Conservation (phyloP, 2,888 invertebrate genomes). For the Caenorhabditis becei region DNA sequence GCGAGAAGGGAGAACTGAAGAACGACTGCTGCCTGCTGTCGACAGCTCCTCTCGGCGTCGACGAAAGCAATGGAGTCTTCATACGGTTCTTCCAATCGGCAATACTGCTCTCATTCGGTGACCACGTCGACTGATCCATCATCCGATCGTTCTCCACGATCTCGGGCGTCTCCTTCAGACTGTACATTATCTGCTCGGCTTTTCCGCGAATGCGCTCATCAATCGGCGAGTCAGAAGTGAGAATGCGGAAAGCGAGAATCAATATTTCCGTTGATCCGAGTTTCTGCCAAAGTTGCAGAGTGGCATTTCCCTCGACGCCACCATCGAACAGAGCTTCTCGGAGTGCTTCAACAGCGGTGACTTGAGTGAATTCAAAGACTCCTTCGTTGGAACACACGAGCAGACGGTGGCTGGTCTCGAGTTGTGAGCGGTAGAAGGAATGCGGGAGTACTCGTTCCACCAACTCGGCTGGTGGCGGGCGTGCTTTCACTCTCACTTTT, state of each 20-base stretch:
- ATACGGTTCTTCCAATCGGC: slow-evolving; percentile 69
- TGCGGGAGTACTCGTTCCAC: slow-evolving; percentile 61
- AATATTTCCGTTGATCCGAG: slow-evolving; percentile 83
- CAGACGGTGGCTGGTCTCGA: slow-evolving; percentile 41
- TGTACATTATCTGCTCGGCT: slow-evolving; percentile 65
- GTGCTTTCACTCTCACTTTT: slow-evolving; percentile 17
- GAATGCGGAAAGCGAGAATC: slow-evolving; percentile 58
- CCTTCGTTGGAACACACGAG: slow-evolving; percentile 83
- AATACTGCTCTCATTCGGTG: slow-evolving; percentile 69
- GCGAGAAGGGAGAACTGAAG: slow-evolving; percentile 57
- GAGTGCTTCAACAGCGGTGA: slow-evolving; percentile 92
- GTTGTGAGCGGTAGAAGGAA: slow-evolving; percentile 49
- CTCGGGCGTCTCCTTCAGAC: slow-evolving; percentile 60
- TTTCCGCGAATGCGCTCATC: slow-evolving; percentile 63
- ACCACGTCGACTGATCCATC: slow-evolving; percentile 58
- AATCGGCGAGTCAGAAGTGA: slow-evolving; percentile 55
- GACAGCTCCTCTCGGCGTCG: slow-evolving; percentile 64
- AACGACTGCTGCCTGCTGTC: slow-evolving; percentile 9
- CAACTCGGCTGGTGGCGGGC: slow-evolving; percentile 33
- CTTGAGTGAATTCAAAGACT: slow-evolving; percentile 89
- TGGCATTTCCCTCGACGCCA: slow-evolving; percentile 86
- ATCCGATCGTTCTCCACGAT: slow-evolving; percentile 53
- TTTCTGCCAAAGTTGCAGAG: slow-evolving; percentile 85
- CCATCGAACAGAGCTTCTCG: slow-evolving; percentile 90
- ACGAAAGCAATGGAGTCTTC: slow-evolving; percentile 67